Base-by-base conservation (phyloP, 1,140 invertebrate species). In the Carcinoscorpius rotundicauda region DNA sequence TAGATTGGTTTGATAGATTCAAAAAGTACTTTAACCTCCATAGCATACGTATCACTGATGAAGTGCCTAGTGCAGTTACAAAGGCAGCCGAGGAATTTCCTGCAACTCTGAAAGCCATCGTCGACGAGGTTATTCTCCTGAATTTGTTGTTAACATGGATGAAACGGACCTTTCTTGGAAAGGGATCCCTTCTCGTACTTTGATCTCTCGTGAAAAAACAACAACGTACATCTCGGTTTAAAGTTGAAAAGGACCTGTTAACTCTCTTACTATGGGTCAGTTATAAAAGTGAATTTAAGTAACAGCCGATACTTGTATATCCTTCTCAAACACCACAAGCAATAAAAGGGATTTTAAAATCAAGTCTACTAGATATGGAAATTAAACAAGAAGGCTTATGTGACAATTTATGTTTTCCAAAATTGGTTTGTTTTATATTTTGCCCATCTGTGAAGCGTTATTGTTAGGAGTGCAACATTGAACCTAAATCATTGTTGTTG, bases 91-190 rank as follows among this genome's bases (percentile, higher is more conserved):
- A 4, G 66, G 62, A 70, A 62, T 72, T 67, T 76, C 69, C 61
- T 51, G 48, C 3, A 51, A 51, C 29, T 62, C 72, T 79, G 59
- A 71, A 75, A 71, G 66, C 29, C 29, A 29, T 29, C 29, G 2
- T 29, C 69, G 65, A 72, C 76, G 11, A 75, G 71, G 71, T 62
- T 77, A 75, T 68, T 64, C 65, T 10, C 69, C 73, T 5, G 62
- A 77, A 62, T 74, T 77, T 72, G 71, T 78, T 58, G 77, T 79
- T 60, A 79, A 76, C 64, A 73, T 65, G 73, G 78, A 66, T 76
- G 78, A 68, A 78, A 72, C 49, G 73, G 71, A 52, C n/a, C 64
- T 79, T 1, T 78, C 75, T 72, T 80, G 78, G 75, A 80, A 79
- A 71, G 77, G 69, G 69, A 77, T 80, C 74, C 76, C 77, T 64